phyloP scores from a whole-genome alignment of 2,113 vertebrate species.

The Oryzias curvinotus region DNA sequence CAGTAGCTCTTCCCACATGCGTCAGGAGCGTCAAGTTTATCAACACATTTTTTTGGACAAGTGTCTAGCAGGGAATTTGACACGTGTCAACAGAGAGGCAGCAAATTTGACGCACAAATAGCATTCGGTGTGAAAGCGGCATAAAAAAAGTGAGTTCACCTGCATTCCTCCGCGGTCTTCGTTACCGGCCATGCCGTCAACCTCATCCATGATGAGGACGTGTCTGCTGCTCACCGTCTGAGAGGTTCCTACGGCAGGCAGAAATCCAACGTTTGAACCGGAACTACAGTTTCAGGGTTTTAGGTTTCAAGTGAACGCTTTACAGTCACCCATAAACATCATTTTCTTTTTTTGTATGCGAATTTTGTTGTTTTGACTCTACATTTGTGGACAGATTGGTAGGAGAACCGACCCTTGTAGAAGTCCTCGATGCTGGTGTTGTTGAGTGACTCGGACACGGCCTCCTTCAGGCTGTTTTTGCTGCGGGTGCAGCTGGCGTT shows the following conservation, averaged over 20 bases:
- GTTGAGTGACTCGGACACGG: conserved; percentile 89
- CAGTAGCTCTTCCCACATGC: no score
- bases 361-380: neutral
- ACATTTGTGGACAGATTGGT: neutral
- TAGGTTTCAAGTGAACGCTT: no score
- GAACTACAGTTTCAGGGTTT: no score
- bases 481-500: conserved; percentile 96
- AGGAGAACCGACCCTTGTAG: conserved; percentile 79
- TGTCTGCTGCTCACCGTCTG: conserved; percentile 84
- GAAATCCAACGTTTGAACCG: neutral
- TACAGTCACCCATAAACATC: neutral
- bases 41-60: no score
- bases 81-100: no score
- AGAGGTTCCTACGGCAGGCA: conserved; percentile 75
- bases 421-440: conserved; percentile 96
- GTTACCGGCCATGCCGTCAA: conserved; percentile 97
- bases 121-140: neutral
- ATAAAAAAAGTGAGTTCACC: conserved; percentile 69
- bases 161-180: conserved; percentile 97
- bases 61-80: no score
- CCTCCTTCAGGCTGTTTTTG: conserved; percentile 90
- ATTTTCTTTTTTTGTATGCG: neutral
- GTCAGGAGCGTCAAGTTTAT: no score
- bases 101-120: neutral
- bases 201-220: conserved; percentile 96